Evolutionary conservation across 2,113 vertebrate species (phyloP), one percentile per base, ranked within the genome.

Genomic region (Labrus mixtus): DNA sequence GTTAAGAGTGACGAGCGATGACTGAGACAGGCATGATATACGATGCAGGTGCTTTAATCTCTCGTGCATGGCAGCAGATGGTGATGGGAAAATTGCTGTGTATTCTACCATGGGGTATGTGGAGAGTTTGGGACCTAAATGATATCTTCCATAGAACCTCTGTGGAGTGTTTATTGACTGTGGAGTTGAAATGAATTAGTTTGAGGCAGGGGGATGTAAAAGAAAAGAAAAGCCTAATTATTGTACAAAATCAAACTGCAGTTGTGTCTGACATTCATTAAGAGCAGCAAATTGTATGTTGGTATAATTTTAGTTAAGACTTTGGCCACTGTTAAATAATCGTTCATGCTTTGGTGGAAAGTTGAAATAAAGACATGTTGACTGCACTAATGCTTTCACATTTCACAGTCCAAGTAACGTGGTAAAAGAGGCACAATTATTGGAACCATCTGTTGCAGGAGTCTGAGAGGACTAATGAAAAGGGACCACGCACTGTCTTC

Each of bases 361-460:
- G 41, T 64, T 85, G 13, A 66, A 74, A 89, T 76, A 66, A 64
- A 91, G 71, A 78, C 60, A 73, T 74, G 71, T 56, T 80, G 71
- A 74, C 79, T 67, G 50, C 55, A 61, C 78, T 74, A 66, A 76
- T 63, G 57, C 43, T 72, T 82, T 85, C 67, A 37, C 68, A 13
- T 82, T 79, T 68, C 48, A 19, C 46, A 80, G 79, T 77, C 61
- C 29, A 69, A 77, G 43, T 22, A 59, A 76, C 76, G 63, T 16
- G 25, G 68, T 53, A 61, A 78, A 83, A 88, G 78, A 83, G 45
- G 36, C 68, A 43, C 48, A 74, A 55, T 79, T 73, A 91, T 88
- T 88, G 87, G 72, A 89, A 88, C 79, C 88, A 90, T 91, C 60
- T 90, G 91, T 45, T 76, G 55, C 25, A 53, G 13, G 57, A 89